Evolutionary conservation across 1,140 invertebrate genomes (phyloP).

Genomic region (Drosophila paulistorum): DNA sequence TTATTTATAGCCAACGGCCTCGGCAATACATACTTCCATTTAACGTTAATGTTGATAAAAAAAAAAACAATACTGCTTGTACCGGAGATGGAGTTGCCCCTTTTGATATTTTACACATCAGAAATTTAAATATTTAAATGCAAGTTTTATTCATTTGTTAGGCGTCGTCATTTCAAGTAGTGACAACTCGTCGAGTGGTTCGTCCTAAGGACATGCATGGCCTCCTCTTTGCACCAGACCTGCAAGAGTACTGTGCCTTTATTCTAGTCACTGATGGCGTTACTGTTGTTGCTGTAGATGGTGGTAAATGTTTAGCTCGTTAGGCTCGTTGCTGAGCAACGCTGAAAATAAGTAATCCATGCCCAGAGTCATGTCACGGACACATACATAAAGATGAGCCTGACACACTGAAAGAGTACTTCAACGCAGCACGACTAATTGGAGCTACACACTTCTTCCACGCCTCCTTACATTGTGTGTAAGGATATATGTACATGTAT

Average conservation of each 20-base stretch:
- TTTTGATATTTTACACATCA: not conserved
- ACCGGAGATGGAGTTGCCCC: not conserved
- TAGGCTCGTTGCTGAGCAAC: conserved; percentile 48
- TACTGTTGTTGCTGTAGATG: conserved; percentile 14
- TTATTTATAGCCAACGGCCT: conserved; percentile 65
- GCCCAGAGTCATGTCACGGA: conserved; percentile 46
- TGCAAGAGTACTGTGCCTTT: conserved; percentile 23
- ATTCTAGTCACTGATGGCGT: conserved; percentile 1
- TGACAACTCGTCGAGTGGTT: conserved; percentile 51
- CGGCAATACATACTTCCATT: conserved; percentile 30
- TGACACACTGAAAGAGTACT: conserved; percentile 38
- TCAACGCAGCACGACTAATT: conserved; percentile 74
- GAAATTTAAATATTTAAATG: conserved; percentile 9
- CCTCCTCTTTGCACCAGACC: conserved; percentile 39
- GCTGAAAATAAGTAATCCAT: conserved; percentile 23
- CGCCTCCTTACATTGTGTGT: conserved; percentile 39
- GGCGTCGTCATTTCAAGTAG: conserved; percentile 3
- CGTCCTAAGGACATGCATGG: conserved; percentile 35
- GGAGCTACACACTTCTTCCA: conserved; percentile 35
- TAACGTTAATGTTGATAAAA: conserved; percentile 48
- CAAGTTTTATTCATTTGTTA: conserved; percentile 45
- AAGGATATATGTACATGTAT: no score
- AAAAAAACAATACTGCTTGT: not conserved
- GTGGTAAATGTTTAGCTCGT: conserved; percentile 54
- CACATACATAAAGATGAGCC: conserved; percentile 24